Percentiles rank a stretch among this genome's conserved stretches.
Evolutionary conservation across 2,113 vertebrate species (phyloP).

Genomic region (Circaetus cinerascens): DNA sequence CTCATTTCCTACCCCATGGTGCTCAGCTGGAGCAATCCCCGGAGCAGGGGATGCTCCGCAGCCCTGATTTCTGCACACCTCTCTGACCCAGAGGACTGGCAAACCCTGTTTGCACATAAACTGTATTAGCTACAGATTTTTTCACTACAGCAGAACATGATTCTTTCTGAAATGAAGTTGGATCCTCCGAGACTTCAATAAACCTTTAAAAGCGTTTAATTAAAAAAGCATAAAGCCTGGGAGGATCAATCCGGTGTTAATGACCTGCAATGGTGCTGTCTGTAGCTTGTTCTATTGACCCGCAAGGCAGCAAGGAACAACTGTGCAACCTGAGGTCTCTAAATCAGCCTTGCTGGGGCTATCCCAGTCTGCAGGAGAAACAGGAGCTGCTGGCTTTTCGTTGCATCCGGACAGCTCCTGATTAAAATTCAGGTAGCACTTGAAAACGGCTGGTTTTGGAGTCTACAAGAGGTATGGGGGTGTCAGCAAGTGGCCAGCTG

Average conservation of each 20-base stretch:
- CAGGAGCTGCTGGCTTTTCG: not conserved
- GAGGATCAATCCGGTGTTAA: not conserved
- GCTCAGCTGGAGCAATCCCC: not conserved
- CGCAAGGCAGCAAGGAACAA: not conserved
- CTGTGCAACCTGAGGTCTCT: not conserved
- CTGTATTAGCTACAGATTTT: not conserved
- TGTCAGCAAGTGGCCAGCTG: not conserved
- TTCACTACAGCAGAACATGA: not conserved
- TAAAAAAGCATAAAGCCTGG: not conserved
- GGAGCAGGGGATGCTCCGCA: not conserved
- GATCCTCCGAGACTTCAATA: not conserved
- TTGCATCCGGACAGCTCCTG: not conserved
- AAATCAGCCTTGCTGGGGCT: not conserved
- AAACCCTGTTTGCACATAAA: not conserved
- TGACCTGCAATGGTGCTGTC: not conserved
- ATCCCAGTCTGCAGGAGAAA: not conserved
- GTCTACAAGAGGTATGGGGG: not conserved
- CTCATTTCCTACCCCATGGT: not conserved
- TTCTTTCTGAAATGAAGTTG: not conserved
- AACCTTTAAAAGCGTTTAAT: not conserved
- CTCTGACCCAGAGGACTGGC: not conserved
- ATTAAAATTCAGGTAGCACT: not conserved
- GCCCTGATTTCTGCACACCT: not conserved
- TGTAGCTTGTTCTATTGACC: not conserved
- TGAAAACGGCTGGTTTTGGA: accelerated